Percentiles rank a stretch among this genome's conserved stretches.
Evolutionary conservation across 2,888 invertebrate genomes (phyloP).

Genomic region (Standfussiana lucernea): DNA sequence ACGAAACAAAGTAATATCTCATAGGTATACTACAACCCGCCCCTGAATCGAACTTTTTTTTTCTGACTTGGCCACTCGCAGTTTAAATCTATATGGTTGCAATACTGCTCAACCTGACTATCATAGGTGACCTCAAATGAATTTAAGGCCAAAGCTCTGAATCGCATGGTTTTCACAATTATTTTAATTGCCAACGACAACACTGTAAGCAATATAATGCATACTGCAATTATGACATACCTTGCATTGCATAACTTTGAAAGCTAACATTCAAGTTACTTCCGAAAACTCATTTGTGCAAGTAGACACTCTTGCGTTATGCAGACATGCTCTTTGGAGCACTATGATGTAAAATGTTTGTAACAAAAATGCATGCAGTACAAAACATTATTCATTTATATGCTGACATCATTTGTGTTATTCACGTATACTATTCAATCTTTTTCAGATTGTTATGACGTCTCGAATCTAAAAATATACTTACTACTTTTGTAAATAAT

Average conservation of each 20-base stretch:
- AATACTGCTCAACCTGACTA: too few species aligned
- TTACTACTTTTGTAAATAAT: neutral
- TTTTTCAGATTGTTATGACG: neutral
- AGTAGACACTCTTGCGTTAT: neutral
- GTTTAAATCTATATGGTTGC: too few species aligned
- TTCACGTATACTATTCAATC: neutral
- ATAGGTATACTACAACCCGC: neutral
- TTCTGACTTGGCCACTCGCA: too few species aligned
- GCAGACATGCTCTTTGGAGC: neutral
- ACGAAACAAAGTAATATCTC: neutral
- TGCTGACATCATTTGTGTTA: neutral
- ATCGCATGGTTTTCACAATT: too few species aligned
- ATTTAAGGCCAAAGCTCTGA: too few species aligned
- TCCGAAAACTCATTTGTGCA: neutral
- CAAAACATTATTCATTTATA: neutral
- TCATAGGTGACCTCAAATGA: too few species aligned
- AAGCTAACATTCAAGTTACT: too few species aligned
- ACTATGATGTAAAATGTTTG: neutral
- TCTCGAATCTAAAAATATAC: neutral
- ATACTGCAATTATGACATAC: too few species aligned
- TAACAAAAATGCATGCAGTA: neutral
- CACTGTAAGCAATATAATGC: too few species aligned
- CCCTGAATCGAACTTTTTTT: too few species aligned
- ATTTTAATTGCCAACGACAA: too few species aligned
- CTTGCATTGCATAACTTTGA: too few species aligned